These are phyloP conservation scores for Brevipalpus yothersi DNA, from an alignment of 1,140 invertebrate genomes.

Conservation along the genomic window DNA sequence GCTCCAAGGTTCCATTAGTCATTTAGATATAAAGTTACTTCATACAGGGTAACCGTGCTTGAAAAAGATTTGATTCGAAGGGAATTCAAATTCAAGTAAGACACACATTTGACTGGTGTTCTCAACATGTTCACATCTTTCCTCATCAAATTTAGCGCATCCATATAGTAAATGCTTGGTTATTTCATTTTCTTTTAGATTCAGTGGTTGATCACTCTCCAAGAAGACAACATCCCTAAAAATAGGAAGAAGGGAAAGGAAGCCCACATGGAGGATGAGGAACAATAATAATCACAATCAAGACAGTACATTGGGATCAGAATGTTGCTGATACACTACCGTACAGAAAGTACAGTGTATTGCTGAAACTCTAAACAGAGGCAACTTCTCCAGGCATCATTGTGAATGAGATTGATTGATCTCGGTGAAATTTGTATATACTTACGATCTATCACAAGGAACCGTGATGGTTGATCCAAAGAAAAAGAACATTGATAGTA, in stretches of 20 bases:
- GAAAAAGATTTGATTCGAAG: constrained; percentile 53
- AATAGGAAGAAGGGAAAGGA: neutral
- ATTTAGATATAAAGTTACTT: constrained; percentile 27
- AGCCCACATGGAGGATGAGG: neutral
- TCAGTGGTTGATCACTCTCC: constrained; percentile 66
- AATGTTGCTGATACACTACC: neutral
- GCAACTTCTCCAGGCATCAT: neutral
- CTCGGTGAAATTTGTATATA: neutral
- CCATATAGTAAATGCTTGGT: constrained; percentile 48
- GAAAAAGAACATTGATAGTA: neutral
- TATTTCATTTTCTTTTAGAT: constrained; percentile 70
- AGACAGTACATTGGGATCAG: neutral
- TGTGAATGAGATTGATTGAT: neutral
- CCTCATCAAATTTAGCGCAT: constrained; percentile 76
- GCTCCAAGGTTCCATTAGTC: neutral
- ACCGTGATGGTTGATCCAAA: neutral
- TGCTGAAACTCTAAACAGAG: neutral
- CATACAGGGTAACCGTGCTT: constrained; percentile 74
- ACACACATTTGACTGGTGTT: constrained; percentile 66
- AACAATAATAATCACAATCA: neutral
- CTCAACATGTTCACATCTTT: constrained; percentile 71
- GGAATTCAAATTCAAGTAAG: constrained; percentile 76
- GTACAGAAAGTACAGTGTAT: neutral
- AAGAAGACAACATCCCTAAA: constrained; percentile 40
- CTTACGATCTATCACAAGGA: neutral